Percentiles rank a stretch among this genome's conserved stretches.
Evolutionary conservation across 1,140 invertebrate genomes (phyloP).

Genomic region (Oedothorax gibbosus): DNA sequence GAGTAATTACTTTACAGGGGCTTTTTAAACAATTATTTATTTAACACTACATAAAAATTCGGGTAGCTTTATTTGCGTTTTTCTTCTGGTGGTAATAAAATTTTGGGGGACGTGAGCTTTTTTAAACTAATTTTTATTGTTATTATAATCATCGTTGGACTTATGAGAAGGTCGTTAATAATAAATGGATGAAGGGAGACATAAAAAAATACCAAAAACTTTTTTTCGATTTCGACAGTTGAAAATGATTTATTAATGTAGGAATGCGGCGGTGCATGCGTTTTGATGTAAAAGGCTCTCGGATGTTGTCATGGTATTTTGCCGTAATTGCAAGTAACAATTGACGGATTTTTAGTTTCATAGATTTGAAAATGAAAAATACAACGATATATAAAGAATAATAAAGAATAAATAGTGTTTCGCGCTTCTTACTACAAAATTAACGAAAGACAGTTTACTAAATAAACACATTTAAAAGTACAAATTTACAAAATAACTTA

Average conservation of each 20-base stretch:
- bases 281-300: slow-evolving; percentile 47
- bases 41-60: slow-evolving; percentile 52
- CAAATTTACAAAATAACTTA: no score
- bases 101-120: no score
- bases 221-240: slow-evolving; percentile 51
- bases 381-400: no score
- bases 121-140: slow-evolving; percentile 30
- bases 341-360: no score
- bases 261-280: slow-evolving; percentile 29
- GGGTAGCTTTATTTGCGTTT: slow-evolving; percentile 11
- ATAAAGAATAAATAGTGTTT: no score
- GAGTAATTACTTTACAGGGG: slow-evolving; percentile 18
- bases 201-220: slow-evolving; percentile 30
- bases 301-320: slow-evolving; percentile 22
- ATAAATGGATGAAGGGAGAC: slow-evolving; percentile 34
- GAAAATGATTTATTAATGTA: slow-evolving; percentile 54
- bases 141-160: neutral
- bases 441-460: no score
- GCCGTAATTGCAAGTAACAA: neutral
- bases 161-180: slow-evolving; percentile 50
- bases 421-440: no score
- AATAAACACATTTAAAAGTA: no score
- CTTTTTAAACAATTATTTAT: slow-evolving; percentile 54
- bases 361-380: no score
- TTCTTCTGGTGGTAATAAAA: no score